A percentile compares a stretch with the other conserved stretches of the same genome.
Evolutionary conservation across 1,140 invertebrate genomes (phyloP).

Genomic region (Frieseomelitta varia): DNA sequence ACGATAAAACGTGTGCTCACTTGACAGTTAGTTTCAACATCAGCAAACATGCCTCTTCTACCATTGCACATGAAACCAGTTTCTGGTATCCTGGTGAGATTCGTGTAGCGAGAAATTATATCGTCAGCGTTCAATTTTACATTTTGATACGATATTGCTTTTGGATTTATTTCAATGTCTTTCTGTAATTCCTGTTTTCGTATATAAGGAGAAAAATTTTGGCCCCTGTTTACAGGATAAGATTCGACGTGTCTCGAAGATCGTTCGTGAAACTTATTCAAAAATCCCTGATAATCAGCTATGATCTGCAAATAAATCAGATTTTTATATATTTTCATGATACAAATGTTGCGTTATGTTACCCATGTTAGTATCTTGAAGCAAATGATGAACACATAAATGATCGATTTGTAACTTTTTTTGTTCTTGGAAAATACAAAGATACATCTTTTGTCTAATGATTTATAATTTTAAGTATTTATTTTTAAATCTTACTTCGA

Average conservation of each 20-base stretch:
- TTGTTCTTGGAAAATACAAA: neutral
- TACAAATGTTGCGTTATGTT: neutral
- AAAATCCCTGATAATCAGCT: slow-evolving; percentile 69
- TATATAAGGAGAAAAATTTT: neutral
- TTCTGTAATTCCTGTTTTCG: slow-evolving; percentile 12
- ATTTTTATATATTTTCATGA: too few species aligned
- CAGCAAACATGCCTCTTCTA: slow-evolving; percentile 90
- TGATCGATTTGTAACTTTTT: too few species aligned
- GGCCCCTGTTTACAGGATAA: slow-evolving; percentile 13
- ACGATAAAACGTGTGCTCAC: slow-evolving; percentile 74
- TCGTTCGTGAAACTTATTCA: slow-evolving; percentile 66
- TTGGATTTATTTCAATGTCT: neutral
- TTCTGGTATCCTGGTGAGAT: slow-evolving; percentile 82
- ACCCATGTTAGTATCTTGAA: neutral
- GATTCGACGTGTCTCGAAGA: slow-evolving; percentile 57
- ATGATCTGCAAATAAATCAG: slow-evolving; percentile 58
- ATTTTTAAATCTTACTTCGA: too few species aligned
- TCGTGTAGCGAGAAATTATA: slow-evolving; percentile 71
- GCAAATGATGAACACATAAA: neutral
- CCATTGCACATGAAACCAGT: slow-evolving; percentile 88
- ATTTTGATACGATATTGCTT: slow-evolving; percentile 17
- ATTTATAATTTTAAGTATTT: neutral
- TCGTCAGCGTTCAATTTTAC: neutral
- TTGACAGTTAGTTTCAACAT: slow-evolving; percentile 91
- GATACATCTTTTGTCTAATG: neutral